These are phyloP conservation scores for Callocephalon fimbriatum DNA, from an alignment of 2,113 vertebrate genomes.

Conservation along the genomic window DNA sequence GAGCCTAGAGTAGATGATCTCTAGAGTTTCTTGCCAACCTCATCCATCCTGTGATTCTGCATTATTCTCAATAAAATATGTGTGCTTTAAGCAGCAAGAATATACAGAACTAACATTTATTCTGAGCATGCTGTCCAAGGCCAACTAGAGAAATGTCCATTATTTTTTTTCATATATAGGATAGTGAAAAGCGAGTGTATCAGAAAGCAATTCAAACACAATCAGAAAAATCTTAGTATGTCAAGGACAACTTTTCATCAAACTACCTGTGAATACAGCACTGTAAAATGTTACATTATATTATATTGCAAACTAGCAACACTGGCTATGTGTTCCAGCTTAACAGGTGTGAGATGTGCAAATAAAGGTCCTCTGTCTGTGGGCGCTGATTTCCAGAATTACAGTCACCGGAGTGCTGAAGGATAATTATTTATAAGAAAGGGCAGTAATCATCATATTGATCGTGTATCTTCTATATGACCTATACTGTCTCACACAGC, in stretches of 20 bases:
- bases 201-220: not conserved
- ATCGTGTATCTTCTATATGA: not conserved
- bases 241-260: not conserved
- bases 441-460: not conserved
- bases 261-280: not conserved
- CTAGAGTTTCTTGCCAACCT: not conserved
- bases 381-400: not conserved
- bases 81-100: not conserved
- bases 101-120: not conserved
- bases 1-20: not conserved
- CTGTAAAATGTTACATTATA: not conserved
- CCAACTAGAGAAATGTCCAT: not conserved
- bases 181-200: accelerated
- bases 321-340: not conserved
- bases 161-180: not conserved
- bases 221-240: not conserved
- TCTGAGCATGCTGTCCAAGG: not conserved
- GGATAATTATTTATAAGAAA: not conserved
- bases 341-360: not conserved
- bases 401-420: not conserved
- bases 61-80: not conserved
- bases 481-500: not conserved
- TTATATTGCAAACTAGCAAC: not conserved
- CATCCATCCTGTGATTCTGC: not conserved
- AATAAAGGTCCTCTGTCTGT: not conserved